phyloP scores from a whole-genome alignment of 2,888 invertebrate genomes.

The Phyto melanocephala region DNA sequence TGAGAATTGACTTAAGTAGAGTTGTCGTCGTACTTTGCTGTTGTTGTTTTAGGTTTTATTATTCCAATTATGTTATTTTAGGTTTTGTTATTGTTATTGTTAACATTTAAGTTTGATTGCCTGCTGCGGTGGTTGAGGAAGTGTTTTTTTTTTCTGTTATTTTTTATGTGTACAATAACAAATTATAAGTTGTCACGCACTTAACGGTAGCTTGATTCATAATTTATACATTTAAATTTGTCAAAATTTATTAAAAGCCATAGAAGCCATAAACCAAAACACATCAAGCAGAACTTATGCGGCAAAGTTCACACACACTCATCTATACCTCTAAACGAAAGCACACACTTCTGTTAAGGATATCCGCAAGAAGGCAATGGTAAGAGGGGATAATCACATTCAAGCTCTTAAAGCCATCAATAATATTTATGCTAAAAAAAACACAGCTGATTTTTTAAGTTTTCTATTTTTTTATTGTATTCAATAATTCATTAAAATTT shows the following conservation, averaged over 20 bases:
- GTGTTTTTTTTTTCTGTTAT: not conserved
- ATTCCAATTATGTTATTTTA: not conserved
- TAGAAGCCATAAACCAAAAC: conserved; percentile 1
- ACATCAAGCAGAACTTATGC: not conserved
- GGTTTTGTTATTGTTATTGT: conserved; percentile 18
- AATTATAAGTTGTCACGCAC: conserved; percentile 63
- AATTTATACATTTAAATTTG: conserved; percentile 49
- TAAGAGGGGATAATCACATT: not conserved
- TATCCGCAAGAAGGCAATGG: no score
- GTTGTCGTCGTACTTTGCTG: not conserved
- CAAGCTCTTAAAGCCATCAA: not conserved
- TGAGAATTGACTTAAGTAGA: not conserved
- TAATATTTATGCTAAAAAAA: not conserved
- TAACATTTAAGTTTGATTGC: not conserved
- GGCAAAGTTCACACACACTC: conserved; percentile 28
- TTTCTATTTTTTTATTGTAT: not conserved
- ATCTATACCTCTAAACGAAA: not conserved
- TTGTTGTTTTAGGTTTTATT: not conserved
- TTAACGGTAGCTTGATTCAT: conserved; percentile 52
- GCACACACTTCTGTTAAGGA: no score
- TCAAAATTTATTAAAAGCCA: conserved; percentile 19
- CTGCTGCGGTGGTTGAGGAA: not conserved
- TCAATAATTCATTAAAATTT: not conserved
- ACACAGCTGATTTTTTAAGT: not conserved
- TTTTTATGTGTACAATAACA: conserved; percentile 8